Conservation (phyloP, 2,888 invertebrate genomes). For the Isoperla grammatica region DNA sequence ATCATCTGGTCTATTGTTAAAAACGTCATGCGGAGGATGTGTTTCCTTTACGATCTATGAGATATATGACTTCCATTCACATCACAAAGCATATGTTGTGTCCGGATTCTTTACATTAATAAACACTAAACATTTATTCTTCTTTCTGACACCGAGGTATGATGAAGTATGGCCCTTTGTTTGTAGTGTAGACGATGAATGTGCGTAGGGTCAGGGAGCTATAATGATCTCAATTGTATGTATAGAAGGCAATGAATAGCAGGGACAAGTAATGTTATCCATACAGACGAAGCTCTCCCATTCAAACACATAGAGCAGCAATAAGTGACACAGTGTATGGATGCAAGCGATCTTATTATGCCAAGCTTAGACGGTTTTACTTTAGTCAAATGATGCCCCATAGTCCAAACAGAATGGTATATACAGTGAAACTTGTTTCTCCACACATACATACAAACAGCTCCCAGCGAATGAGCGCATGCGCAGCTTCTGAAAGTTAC, state of each 20-base stretch:
- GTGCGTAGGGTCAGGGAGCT: slow-evolving; percentile 11
- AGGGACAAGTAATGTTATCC: slow-evolving; percentile 15
- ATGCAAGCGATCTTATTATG: too few relatives aligned
- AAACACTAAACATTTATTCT: slow-evolving; percentile 30
- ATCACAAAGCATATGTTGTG: slow-evolving; percentile 16
- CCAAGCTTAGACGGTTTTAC: too few relatives aligned
- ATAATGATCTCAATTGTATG: slow-evolving; percentile 15
- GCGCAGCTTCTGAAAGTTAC: neutral
- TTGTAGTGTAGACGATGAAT: slow-evolving; percentile 6
- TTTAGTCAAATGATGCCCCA: too few relatives aligned
- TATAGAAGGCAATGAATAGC: slow-evolving; percentile 13
- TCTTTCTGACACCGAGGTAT: slow-evolving; percentile 25
- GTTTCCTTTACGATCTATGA: neutral
- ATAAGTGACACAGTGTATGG: too few relatives aligned
- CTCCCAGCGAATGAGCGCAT: neutral
- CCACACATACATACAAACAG: neutral
- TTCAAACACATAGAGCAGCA: neutral
- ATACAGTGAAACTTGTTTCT: slow-evolving; percentile 7
- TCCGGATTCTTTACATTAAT: slow-evolving; percentile 27
- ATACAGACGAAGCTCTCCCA: slow-evolving; percentile 13
- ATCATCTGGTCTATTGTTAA: slow-evolving; percentile 14
- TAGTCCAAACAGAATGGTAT: too few relatives aligned
- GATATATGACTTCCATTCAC: slow-evolving; percentile 16
- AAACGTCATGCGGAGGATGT: slow-evolving; percentile 2
- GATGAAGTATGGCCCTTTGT: slow-evolving; percentile 23